Base-by-base conservation (phyloP, 2,888 invertebrate species). In the Phortica magna region DNA sequence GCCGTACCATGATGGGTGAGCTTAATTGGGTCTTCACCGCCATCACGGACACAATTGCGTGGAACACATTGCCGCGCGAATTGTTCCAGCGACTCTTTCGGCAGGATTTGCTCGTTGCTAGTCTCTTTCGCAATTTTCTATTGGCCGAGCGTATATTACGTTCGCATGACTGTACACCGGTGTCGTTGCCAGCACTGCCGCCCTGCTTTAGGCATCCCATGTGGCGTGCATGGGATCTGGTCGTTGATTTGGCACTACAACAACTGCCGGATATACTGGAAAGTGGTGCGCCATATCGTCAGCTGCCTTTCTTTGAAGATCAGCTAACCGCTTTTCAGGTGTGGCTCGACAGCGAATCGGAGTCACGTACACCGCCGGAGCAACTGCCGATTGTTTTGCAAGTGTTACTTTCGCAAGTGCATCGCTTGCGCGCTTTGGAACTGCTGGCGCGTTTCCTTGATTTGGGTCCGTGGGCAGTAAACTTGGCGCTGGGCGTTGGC, bases 1-100 rank as follows among this genome's bases (percentile, higher is more conserved):
- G 99, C 22, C 94, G 98, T 85, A 99, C 99, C 42, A 98, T 99
- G 97, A 94, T 99, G 82, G 99, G 99, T 70, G 99, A 99, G 93
- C 93, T 99, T 78, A 99, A 99, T 93, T 99, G 99, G 99, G 99
- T 99, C 90, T 99, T 99, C 93, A 99, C 99, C 2, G 99, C 99
- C 65, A 98, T 99, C 84, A 99, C 99, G 0, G 99, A 99, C 92
- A 99, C 99, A 10, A 99, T 99, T 90, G 99, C 99, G 0, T 99
- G 99, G 99, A 98, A 98, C 91, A 97, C 96, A 61, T 93, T 99
- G 86, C 98, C 98, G 5, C 94, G 96, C 92, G 98, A 99, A 85
- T 93, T 98, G 84, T 99, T 99, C 93, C 99, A 99, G 93, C 97
- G 96, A 91, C 93, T 99, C 83, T 99, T 99, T 92, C 95, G 99